Base-by-base conservation (phyloP, 2,888 invertebrate genomes). In the Mythimna lalbum region DNA sequence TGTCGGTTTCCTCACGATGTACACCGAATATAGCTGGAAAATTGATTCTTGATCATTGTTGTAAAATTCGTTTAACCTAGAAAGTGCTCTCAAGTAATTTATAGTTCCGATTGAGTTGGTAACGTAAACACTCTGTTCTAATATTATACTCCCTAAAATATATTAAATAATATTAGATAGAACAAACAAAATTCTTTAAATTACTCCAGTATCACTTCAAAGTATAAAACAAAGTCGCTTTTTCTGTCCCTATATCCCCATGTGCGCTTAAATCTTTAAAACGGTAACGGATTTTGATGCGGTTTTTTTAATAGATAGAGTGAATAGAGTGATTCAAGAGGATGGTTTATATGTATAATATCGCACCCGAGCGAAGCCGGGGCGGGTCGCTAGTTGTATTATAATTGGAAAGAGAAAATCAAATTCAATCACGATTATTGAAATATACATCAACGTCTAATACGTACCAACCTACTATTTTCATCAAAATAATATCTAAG, bases 401-500 rank as follows among this genome's bases (percentile, higher is more conserved):
- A 61, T 23, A 14, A 49, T 33, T 62, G 9, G 3, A 23, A 60
- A 4, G 9, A 49, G 7, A 36, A 33, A 62, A 62, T n/a, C 12
- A 10, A 36, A 23, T 10, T 23, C 43, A 60, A 21, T 60, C 27
- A 23, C 43, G 6, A 43, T 9, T 10, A 27, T 27, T 27, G 3
- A 57, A 33, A 36, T 12, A 10, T 10, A 23, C n/a, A 33, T 33
- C 6, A n/a, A 57, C 17, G 23, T 57, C n/a, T 12, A 33, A 57
- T 33, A n/a, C n/a, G n/a, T n/a, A 59, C 14, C 7, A 43, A 31
- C 43, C 61, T 19, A 21, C 4, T 57, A 49, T 64, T 50, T 63
- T 63, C 17, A 43, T 63, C n/a, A 1, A 31, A 36, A 23, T 69
- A 55, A 74, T 55, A 52, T 33, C 7, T 17, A 64, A 23, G 70